Conservation (phyloP, 2,113 vertebrate species). For the Sturnira hondurensis region DNA sequence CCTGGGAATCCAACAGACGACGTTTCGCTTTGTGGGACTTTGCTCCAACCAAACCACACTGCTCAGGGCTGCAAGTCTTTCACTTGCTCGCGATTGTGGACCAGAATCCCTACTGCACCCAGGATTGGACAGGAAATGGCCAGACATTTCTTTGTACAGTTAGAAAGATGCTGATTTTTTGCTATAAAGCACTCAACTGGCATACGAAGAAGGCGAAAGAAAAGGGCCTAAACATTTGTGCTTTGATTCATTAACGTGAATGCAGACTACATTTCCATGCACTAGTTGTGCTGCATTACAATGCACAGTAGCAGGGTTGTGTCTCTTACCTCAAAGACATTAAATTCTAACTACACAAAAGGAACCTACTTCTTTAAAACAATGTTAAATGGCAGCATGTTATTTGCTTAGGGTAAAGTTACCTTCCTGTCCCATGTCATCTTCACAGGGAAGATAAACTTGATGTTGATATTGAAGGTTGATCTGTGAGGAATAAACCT, state of each 20-base stretch:
- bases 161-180: background rate
- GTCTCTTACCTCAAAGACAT: background rate
- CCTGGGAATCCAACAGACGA: too few species aligned
- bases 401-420: background rate
- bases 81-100: conserved; percentile 55
- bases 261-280: background rate
- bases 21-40: too few species aligned
- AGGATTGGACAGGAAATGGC: background rate
- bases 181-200: background rate
- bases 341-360: background rate
- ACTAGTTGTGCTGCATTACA: background rate
- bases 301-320: background rate
- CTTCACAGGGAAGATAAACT: background rate
- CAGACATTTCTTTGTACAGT: background rate
- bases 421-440: background rate
- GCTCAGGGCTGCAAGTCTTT: conserved; percentile 53
- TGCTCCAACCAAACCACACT: too few species aligned
- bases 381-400: background rate
- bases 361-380: background rate
- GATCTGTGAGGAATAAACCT: background rate
- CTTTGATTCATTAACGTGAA: background rate
- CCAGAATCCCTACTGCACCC: background rate
- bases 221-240: background rate
- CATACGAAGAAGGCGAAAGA: background rate
- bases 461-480: background rate